Evolutionary conservation across 2,888 invertebrate species (phyloP).

Genomic region (Cephonodes hylas): DNA sequence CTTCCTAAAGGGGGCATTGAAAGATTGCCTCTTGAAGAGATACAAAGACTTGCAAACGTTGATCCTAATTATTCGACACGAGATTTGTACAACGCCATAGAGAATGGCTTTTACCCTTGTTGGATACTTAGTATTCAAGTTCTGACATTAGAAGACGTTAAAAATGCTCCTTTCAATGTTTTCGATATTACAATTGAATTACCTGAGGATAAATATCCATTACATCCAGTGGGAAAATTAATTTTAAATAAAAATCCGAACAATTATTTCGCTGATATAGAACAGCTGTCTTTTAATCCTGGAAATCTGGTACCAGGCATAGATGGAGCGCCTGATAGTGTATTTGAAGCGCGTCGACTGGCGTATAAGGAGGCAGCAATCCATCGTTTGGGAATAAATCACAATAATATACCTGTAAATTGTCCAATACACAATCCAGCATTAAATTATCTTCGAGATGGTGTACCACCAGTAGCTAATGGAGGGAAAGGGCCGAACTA

Average conservation of each 20-base stretch:
- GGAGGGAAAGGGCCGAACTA: conserved; percentile 95
- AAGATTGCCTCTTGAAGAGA: conserved; percentile 83
- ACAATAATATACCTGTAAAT: conserved; percentile 54
- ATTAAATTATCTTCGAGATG: conserved; percentile 49
- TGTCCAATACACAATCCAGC: conserved; percentile 47
- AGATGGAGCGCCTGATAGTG: conserved; percentile 50
- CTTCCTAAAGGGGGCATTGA: conserved; percentile 93
- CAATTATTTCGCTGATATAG: conserved; percentile 49
- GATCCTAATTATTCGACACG: conserved; percentile 92
- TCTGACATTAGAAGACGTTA: conserved; percentile 42
- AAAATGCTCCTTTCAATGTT: conserved; percentile 49
- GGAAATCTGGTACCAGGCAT: conserved; percentile 64
- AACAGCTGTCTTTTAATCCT: conserved; percentile 53
- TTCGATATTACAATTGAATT: conserved; percentile 56
- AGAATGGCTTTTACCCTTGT: conserved; percentile 74
- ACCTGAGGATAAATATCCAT: conserved; percentile 23
- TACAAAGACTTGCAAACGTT: conserved; percentile 73
- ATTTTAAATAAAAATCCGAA: conserved; percentile 49
- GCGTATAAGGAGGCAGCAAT: conserved; percentile 55
- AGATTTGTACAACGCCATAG: conserved; percentile 92
- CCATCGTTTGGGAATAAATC: conserved; percentile 56
- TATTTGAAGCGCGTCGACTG: conserved; percentile 50
- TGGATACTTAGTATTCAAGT: conserved; percentile 63
- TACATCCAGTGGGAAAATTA: conserved; percentile 38
- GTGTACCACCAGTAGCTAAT: conserved; percentile 87